A percentile compares a stretch with the other conserved stretches of the same genome.
Conservation (phyloP, 2,113 vertebrate genomes). For the Gymnogyps californianus region DNA sequence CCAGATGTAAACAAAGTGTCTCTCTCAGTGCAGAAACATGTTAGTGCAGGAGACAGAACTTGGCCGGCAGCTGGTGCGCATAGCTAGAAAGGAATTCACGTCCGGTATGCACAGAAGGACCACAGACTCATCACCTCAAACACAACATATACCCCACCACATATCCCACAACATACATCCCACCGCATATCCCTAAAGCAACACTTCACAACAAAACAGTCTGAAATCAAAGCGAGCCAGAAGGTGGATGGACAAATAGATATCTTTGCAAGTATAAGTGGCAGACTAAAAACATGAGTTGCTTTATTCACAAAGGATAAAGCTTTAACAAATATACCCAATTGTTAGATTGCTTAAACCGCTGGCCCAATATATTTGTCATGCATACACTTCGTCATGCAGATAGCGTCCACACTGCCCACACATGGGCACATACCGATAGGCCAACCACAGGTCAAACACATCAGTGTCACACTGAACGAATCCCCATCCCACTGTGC, state of each 20-base stretch:
- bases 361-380: neutral
- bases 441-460: conserved; percentile 42
- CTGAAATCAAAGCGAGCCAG: neutral
- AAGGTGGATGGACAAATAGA: neutral
- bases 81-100: conserved; percentile 9
- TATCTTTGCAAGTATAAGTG: neutral
- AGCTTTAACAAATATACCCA: neutral
- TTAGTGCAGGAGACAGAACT: conserved; percentile 1
- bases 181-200: neutral
- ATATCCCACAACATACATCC: neutral
- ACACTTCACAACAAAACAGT: neutral
- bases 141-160: neutral
- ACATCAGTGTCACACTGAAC: neutral
- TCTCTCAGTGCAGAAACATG: neutral
- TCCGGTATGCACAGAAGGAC: neutral
- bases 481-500: neutral
- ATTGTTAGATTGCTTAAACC: neutral
- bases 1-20: neutral
- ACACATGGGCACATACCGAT: neutral
- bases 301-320: neutral
- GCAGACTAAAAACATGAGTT: neutral
- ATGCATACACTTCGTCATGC: neutral
- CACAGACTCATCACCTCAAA: neutral
- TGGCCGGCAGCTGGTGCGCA: neutral
- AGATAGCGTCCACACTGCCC: neutral